These are phyloP conservation scores for Spodoptera exigua DNA, from an alignment of 2,888 invertebrate genomes.

Conservation along the genomic window DNA sequence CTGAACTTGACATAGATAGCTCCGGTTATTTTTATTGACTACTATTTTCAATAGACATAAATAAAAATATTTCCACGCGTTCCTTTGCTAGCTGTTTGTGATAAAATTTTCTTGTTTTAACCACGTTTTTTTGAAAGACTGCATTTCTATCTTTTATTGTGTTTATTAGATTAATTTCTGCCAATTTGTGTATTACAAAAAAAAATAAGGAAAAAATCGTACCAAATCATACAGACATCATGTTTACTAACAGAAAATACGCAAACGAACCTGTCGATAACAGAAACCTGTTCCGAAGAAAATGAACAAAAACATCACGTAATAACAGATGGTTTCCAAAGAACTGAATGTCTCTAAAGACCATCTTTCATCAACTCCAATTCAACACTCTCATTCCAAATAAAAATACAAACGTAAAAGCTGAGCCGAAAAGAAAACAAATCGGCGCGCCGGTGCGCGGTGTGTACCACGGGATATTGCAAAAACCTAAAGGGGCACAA, in stretches of 20 bases:
- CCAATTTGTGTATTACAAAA: no score
- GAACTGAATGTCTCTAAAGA: slow-evolving; percentile 18
- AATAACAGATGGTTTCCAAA: slow-evolving; percentile 34
- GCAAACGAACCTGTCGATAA: neutral
- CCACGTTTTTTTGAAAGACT: no score
- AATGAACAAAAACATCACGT: slow-evolving; percentile 30
- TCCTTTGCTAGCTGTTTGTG: no score
- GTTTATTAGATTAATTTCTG: no score
- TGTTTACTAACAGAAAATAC: neutral
- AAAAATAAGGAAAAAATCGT: no score
- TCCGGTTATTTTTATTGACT: slow-evolving; percentile 12
- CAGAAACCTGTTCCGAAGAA: slow-evolving; percentile 11
- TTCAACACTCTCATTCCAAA: slow-evolving; percentile 37
- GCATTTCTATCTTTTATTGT: no score
- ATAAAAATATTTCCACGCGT: neutral
- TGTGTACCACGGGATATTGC: slow-evolving; percentile 48
- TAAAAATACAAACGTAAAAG: slow-evolving; percentile 47
- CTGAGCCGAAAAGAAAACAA: slow-evolving; percentile 37
- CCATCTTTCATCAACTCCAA: slow-evolving; percentile 30
- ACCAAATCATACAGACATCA: neutral
- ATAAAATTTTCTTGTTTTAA: no score
- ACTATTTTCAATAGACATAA: neutral
- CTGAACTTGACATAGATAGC: slow-evolving; percentile 43
- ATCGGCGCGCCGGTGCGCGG: slow-evolving; percentile 14
- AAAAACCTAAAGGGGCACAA: slow-evolving; percentile 54